Base-by-base conservation (phyloP, 1,140 invertebrate genomes). In the Zaprionus camerounensis region DNA sequence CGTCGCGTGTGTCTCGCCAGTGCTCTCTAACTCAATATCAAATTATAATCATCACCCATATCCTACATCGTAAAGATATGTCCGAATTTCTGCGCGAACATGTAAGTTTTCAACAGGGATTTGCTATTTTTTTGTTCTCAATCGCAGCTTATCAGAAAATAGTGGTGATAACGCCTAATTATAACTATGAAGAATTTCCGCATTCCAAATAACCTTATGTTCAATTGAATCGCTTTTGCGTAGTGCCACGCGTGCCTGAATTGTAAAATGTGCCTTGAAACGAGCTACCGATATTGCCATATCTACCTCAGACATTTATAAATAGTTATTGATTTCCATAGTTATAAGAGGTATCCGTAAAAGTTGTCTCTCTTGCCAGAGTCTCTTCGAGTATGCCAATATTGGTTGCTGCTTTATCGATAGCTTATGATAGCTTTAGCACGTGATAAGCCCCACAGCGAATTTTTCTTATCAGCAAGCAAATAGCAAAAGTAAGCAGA, bases 31-130 rank as follows among this genome's bases (percentile, higher is more conserved):
- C 17, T 51, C 5, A 49, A 56, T 55, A 67, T 46, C 28, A 62
- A 69, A 34, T 62, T 65, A 69, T 68, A n/a, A 53, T 82, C 13
- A 22, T 38, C 0, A 36, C 22, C 55, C 28, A 38, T 7, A 41
- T 51, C n/a, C 11, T 7, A 46, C 1, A 56, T 1, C 57, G 1
- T n/a, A 36, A 46, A 82, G 67, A 64, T 51, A 80, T 87, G 83
- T 83, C 80, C 65, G 83, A 87, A 49, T 88, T 87, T 83, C 70
- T 87, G 71, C 70, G 84, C 67, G 77, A 87, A 78, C 83, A 81
- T 87, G 83, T 87, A 88, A 87, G 83, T 78, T 76, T 26, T 55
- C 11, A 17, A 17, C 44, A 15, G 13, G 36, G 36, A 11, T 34
- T 34, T 34, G 9, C 31, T 3, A 41, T 76, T 38, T 15, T 26